Base-by-base conservation (phyloP, 2,888 invertebrate species). In the Macrosiphum euphorbiae region DNA sequence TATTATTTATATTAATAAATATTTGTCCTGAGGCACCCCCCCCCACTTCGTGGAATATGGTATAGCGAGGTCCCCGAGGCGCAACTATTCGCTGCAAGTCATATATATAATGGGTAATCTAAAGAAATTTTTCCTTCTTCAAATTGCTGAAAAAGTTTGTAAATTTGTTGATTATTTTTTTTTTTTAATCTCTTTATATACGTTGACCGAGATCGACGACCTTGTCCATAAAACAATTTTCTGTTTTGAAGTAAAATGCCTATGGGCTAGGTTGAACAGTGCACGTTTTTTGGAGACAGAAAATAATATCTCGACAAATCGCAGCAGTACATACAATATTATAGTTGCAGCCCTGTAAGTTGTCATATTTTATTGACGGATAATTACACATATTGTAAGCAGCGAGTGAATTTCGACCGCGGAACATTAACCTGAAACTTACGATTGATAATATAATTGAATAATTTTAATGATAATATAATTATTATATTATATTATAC, bases 1-100 rank as follows among this genome's bases (percentile, higher is more conserved):
- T n/a, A 67, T 61, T 67, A 67, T 78, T 78, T 67, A 35, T n/a
- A 67, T 61, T 67, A 67, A 35, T 78, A 78, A 35, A 78, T 78
- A 78, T 78, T 78, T 78, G 35, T 20, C 78, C 78, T 78, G 8
- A 78, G 35, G 35, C 35, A 20, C 8, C 20, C 78, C 35, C 20
- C n/a, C n/a, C n/a, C 28, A n/a, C n/a, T n/a, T 28, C 13, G 2
- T 35, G 35, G 67, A 35, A 78, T 78, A 67, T 78, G 78, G 78
- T 20, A 35, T 8, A 3, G 58, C 78, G 35, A 35, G 26, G 20
- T 35, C 35, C 78, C 78, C 35, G 35, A 78, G 78, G 78, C 78
- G 20, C 35, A 20, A 35, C 20, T 35, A 78, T 78, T 78, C 78
- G 20, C 20, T 78, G 78, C 35, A 20, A 41, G 20, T 35, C 78